These are phyloP conservation scores for Pycnonotus jocosus DNA, from an alignment of 2,113 vertebrate genomes.

Conservation along the genomic window DNA sequence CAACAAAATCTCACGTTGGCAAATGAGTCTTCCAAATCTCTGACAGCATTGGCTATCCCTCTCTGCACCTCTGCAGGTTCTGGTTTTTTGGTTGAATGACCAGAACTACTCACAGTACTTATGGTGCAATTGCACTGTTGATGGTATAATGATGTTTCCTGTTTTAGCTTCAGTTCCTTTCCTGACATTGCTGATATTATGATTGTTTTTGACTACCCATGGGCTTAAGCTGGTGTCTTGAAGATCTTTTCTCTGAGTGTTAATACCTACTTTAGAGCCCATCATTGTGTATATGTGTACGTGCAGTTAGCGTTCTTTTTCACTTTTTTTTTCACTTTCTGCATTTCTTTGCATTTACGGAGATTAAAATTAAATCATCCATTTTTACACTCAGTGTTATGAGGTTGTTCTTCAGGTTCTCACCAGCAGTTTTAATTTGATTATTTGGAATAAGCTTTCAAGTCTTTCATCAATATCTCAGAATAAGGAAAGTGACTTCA, in stretches of 20 bases:
- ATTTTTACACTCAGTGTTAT: background rate
- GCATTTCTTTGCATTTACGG: constrained; percentile 2
- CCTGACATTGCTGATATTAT: background rate
- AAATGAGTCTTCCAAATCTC: background rate
- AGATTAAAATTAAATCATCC: constrained; percentile 1
- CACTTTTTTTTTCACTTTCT: background rate
- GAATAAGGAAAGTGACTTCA: background rate
- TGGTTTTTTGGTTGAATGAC: background rate
- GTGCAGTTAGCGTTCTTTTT: background rate
- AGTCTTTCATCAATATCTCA: background rate
- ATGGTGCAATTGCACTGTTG: background rate
- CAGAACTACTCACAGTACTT: background rate
- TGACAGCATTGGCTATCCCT: background rate
- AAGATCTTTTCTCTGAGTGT: background rate
- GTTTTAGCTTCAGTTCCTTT: background rate
- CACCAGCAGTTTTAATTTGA: constrained; percentile 6
- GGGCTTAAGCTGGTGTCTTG: background rate
- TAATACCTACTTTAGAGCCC: background rate
- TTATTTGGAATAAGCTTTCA: constrained; percentile 1
- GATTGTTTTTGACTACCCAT: background rate
- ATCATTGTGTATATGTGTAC: background rate
- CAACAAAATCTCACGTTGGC: background rate
- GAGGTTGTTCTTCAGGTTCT: constrained; percentile 14
- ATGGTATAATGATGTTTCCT: background rate
- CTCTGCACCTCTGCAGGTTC: background rate